phyloP scores from a whole-genome alignment of 1,140 invertebrate genomes.

The Macrobrachium rosenbergii region DNA sequence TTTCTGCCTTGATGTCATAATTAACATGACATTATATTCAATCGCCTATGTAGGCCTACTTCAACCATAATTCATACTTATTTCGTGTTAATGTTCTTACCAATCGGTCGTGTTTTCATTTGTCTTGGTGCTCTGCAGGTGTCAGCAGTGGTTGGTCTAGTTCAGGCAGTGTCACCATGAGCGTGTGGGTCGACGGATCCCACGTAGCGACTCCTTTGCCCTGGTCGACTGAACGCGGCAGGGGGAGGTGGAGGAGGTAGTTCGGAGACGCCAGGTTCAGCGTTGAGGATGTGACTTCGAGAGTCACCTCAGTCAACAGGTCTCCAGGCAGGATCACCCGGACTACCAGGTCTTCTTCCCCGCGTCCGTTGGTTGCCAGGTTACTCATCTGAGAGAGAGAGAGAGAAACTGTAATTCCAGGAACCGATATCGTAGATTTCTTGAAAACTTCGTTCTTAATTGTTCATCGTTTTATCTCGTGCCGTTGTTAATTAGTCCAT shows the following conservation, averaged over 20 bases:
- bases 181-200: conserved; percentile 44
- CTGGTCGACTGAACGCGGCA: conserved; percentile 43
- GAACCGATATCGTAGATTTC: no score
- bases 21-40: no score
- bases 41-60: no score
- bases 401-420: no score
- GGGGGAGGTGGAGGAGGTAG: conserved; percentile 35
- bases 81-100: no score
- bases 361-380: background rate
- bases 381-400: conserved; percentile 6
- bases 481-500: no score
- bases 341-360: conserved; percentile 48
- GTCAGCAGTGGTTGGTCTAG: background rate
- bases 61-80: no score
- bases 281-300: conserved; percentile 38
- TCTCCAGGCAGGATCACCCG: conserved; percentile 39
- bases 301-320: conserved; percentile 37
- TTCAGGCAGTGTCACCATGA: conserved; percentile 36
- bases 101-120: background rate
- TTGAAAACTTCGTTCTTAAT: no score
- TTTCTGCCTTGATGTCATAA: no score
- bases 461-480: no score
- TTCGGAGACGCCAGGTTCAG: conserved; percentile 33
- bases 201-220: conserved; percentile 48
- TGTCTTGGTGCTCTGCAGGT: background rate